Evolutionary conservation across 1,140 invertebrate genomes (phyloP).

Genomic region (Drusus annulatus): DNA sequence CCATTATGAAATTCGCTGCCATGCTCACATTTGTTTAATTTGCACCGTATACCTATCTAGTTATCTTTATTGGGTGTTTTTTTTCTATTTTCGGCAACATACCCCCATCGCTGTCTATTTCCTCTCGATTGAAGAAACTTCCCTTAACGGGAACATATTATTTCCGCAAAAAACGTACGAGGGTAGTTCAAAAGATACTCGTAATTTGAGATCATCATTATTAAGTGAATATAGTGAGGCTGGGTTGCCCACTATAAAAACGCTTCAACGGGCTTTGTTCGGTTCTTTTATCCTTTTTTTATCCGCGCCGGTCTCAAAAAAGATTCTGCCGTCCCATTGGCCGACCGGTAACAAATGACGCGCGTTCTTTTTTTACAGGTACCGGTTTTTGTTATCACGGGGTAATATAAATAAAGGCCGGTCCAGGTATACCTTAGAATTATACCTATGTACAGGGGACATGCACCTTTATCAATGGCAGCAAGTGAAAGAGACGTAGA

Average conservation of each 20-base stretch:
- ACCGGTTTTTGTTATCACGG: constrained; percentile 37
- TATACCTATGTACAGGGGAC: too few relatives aligned
- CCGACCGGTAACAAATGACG: constrained; percentile 29
- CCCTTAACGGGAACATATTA: neutral
- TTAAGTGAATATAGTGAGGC: constrained; percentile 29
- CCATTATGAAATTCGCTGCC: too few relatives aligned
- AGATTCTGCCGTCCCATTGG: constrained; percentile 11
- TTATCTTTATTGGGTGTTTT: too few relatives aligned
- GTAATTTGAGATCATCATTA: constrained; percentile 47
- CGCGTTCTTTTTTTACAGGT: constrained; percentile 21
- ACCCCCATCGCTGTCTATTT: neutral
- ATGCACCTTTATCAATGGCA: too few relatives aligned
- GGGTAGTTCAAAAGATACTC: constrained; percentile 39
- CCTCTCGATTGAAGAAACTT: neutral
- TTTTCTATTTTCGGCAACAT: too few relatives aligned
- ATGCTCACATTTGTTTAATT: too few relatives aligned
- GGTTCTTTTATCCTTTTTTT: constrained; percentile 8
- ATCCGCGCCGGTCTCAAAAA: neutral
- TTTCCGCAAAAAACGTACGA: neutral
- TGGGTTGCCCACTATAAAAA: constrained; percentile 25
- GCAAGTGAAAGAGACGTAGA: too few relatives aligned
- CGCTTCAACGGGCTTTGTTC: constrained; percentile 23
- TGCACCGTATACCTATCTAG: too few relatives aligned
- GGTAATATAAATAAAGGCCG: constrained; percentile 32
- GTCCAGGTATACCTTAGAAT: neutral